phyloP scores from a whole-genome alignment of 2,888 invertebrate species.

The Trissolcus japonicus region DNA sequence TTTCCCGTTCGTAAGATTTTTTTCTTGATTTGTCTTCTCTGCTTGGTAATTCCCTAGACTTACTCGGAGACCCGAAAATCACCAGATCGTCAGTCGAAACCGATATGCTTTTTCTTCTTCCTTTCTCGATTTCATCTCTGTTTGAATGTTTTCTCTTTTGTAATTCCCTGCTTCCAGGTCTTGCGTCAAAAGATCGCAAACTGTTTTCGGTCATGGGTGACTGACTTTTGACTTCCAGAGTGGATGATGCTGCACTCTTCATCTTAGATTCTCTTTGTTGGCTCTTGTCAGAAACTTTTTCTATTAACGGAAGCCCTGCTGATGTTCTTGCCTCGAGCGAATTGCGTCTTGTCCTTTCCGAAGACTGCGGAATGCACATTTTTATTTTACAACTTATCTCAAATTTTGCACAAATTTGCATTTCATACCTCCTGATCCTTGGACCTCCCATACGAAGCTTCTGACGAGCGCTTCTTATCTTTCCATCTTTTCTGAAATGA shows the following conservation, averaged over 20 bases:
- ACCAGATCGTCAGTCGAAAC: neutral
- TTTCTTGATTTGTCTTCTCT: neutral
- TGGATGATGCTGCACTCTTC: neutral
- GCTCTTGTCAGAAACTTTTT: conserved; percentile 29
- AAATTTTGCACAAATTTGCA: too few species aligned
- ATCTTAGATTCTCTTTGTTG: conserved; percentile 25
- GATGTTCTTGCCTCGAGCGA: conserved; percentile 22
- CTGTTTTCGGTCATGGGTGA: neutral
- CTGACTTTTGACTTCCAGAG: neutral
- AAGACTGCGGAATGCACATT: neutral
- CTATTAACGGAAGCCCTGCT: conserved; percentile 32
- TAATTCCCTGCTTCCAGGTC: neutral
- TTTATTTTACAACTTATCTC: neutral
- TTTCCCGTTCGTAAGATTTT: neutral
- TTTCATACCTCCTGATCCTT: too few species aligned
- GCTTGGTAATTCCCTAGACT: neutral
- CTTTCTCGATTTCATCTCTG: neutral
- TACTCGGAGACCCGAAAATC: neutral
- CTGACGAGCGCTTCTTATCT: too few species aligned
- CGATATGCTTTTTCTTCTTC: neutral
- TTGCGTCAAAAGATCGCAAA: neutral
- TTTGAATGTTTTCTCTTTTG: conserved; percentile 11
- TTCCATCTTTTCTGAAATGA: too few species aligned
- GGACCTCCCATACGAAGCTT: too few species aligned
- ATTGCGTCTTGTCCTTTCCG: neutral